Evolutionary conservation across 1,140 invertebrate species (phyloP).

Genomic region (Brachionus sp.): DNA sequence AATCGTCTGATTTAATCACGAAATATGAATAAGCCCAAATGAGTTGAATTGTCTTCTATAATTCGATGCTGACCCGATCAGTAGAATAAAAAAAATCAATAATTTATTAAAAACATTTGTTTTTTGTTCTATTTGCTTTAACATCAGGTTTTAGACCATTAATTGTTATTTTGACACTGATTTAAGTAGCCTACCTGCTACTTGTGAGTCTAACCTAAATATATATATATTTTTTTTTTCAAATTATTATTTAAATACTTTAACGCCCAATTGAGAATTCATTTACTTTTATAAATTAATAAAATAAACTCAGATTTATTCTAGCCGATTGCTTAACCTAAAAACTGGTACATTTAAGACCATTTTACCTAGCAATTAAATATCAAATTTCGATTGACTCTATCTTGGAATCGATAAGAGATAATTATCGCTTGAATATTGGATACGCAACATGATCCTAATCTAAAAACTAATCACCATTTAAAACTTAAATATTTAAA

Average conservation of each 20-base stretch:
- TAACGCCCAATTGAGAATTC: neutral
- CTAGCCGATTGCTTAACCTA: neutral
- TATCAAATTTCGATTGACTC: neutral
- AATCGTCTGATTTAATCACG: neutral
- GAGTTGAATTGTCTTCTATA: neutral
- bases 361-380: neutral
- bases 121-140: neutral
- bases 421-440: slow-evolving; percentile 4
- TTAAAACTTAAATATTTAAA: neutral
- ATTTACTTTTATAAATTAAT: neutral
- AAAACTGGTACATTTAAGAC: neutral
- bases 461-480: neutral
- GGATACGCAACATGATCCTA: neutral
- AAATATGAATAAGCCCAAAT: slow-evolving; percentile 2
- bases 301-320: neutral
- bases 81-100: neutral
- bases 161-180: neutral
- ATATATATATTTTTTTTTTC: neutral
- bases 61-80: neutral
- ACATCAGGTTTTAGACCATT: neutral
- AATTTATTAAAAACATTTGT: slow-evolving; percentile 1
- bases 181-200: neutral
- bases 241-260: neutral
- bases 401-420: slow-evolving; percentile 6
- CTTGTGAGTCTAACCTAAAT: neutral